Conservation (phyloP, 2,113 vertebrate genomes). For the Ciconia boyciana region DNA sequence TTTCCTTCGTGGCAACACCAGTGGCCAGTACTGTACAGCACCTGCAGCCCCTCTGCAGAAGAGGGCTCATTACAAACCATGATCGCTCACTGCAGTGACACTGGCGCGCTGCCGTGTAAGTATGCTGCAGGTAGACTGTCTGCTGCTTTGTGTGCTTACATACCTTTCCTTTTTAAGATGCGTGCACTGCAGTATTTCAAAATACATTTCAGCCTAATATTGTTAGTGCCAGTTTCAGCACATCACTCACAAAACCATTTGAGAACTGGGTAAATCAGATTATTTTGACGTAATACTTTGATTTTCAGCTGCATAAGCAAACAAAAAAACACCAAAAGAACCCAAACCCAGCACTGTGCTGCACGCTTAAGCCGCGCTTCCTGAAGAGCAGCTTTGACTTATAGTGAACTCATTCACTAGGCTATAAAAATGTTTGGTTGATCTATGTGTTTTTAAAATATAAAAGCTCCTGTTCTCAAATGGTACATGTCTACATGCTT, state of each 20-base stretch:
- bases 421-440: neutral
- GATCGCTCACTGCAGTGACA: neutral
- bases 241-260: neutral
- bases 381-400: neutral
- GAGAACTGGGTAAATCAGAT: conserved; percentile 13
- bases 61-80: neutral
- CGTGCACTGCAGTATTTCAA: neutral
- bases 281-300: neutral
- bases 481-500: neutral
- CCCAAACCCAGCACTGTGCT: neutral
- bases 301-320: neutral
- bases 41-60: neutral
- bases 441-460: neutral
- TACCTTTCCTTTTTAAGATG: neutral
- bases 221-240: conserved; percentile 68
- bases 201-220: neutral
- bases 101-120: rapidly evolving
- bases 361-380: rapidly evolving
- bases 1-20: neutral
- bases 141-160: neutral
- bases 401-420: neutral
- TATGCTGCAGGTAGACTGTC: rapidly evolving
- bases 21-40: neutral
- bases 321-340: neutral
- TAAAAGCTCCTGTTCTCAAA: conserved; percentile 52